Base-by-base conservation (phyloP, 2,797 vertebrate genomes). In the Crypturellus tataupa region DNA sequence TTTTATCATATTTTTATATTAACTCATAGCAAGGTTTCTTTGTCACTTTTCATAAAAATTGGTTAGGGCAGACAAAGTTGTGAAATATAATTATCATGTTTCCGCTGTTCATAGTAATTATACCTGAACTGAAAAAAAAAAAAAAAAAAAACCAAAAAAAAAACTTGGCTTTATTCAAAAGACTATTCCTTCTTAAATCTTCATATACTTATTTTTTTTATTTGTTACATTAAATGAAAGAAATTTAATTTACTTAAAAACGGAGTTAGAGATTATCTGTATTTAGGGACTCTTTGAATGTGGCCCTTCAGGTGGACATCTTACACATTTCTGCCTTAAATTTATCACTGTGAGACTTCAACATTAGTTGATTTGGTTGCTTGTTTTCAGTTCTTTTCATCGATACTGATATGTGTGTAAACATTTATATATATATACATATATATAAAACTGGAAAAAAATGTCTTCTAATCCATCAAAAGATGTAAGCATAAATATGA, bases 131-230 rank as follows among this genome's bases (percentile, higher is more conserved):
- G 91, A 97, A 96, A 96, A 95, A 97, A 81, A 37, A 37, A 37
- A 37, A 37, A 37, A 37, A 37, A 37, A 39, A 42, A 42, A 42
- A 14, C 14, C 96, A 37, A 37, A 37, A 37, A 39, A 42, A 42
- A 42, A 14, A 5, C 96, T 86, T 58, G 85, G 62, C 89, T 58
- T 73, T 96, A 96, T 95, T 96, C 53, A 87, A 90, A 96, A 91
- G 80, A 37, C 78, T 95, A 94, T 89, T 94, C 96, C 96, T 18
- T 44, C 87, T 96, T 92, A 93, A 85, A 95, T 84, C 80, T 96
- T 96, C 80, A 67, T 93, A 83, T 95, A 87, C 95, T 85, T 91
- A 94, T 93, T 82, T 94, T 94, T 94, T 89, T 88, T 94, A 93
- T 93, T 92, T 87, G 65, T 89, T 70, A n/a, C 96, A 94, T 96